These are phyloP conservation scores for Sinopyrophorus schimmeli DNA, from an alignment of 2,888 invertebrate genomes.

Conservation along the genomic window DNA sequence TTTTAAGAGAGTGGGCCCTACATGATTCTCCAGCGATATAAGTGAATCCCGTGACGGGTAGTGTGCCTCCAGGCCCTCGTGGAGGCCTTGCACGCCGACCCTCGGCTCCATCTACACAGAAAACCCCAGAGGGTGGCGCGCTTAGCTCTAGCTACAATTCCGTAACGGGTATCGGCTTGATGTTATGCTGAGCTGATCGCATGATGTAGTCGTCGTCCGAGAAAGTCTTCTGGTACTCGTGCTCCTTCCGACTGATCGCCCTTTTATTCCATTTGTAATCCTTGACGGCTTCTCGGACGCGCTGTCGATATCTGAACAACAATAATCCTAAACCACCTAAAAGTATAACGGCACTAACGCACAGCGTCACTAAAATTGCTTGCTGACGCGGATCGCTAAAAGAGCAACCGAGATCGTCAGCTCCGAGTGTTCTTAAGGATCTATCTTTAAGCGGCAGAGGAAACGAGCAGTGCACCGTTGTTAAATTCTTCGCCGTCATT, in stretches of 20 bases:
- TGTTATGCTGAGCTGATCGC: constrained; percentile 62
- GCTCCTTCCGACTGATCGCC: constrained; percentile 74
- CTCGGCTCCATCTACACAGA: constrained; percentile 64
- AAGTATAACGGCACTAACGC: constrained; percentile 73
- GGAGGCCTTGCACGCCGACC: constrained; percentile 52
- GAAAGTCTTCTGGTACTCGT: constrained; percentile 88
- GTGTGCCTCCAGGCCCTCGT: constrained; percentile 61
- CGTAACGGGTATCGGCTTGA: constrained; percentile 82
- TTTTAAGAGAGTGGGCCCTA: constrained; percentile 57
- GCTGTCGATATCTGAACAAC: constrained; percentile 77
- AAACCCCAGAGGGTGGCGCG: constrained; percentile 80
- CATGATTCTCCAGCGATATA: constrained; percentile 72
- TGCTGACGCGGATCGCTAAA: constrained; percentile 78
- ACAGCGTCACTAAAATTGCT: constrained; percentile 75
- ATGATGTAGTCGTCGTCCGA: constrained; percentile 85
- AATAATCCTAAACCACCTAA: constrained; percentile 73
- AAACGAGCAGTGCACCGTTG: constrained; percentile 69
- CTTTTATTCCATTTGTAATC: constrained; percentile 81
- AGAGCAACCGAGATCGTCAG: constrained; percentile 81
- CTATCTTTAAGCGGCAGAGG: constrained; percentile 75
- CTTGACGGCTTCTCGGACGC: constrained; percentile 79
- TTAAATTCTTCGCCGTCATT: constrained; percentile 69
- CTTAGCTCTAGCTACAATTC: constrained; percentile 96
- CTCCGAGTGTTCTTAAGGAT: constrained; percentile 67
- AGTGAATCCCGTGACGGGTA: constrained; percentile 75